Conservation (phyloP, 2,797 vertebrate genomes). For the Sebastes reedi region DNA sequence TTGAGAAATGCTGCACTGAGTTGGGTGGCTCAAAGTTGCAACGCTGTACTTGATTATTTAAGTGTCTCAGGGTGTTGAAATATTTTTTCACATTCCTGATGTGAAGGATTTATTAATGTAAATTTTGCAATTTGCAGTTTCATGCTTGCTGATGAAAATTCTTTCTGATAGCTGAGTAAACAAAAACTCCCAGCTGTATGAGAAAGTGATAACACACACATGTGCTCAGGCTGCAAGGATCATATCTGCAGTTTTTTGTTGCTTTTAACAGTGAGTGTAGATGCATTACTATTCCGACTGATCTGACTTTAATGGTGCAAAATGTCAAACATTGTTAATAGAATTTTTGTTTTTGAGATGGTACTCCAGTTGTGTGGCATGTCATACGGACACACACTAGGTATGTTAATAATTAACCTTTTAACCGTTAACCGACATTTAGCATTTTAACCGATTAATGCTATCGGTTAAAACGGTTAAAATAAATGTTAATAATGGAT, state of each 20-base stretch:
- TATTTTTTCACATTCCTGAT: conserved; percentile 12
- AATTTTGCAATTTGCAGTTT: conserved; percentile 30
- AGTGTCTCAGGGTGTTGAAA: conserved; percentile 1
- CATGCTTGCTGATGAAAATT: background rate
- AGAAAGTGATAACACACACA: conserved; percentile 50
- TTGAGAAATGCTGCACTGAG: conserved; percentile 14
- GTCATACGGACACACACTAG: background rate
- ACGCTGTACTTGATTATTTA: background rate
- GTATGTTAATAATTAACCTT: too few species aligned
- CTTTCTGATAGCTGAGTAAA: conserved; percentile 34
- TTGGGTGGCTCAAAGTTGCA: background rate
- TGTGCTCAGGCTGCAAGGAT: background rate
- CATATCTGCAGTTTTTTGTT: background rate
- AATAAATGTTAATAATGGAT: too few species aligned
- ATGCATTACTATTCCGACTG: background rate
- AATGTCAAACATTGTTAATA: background rate
- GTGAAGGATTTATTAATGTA: conserved; percentile 23
- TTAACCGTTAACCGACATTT: too few species aligned
- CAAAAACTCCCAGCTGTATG: conserved; percentile 17
- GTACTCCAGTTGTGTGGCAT: background rate
- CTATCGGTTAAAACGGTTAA: too few species aligned
- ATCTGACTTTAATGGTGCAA: background rate
- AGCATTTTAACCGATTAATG: too few species aligned
- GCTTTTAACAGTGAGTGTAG: background rate
- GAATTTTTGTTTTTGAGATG: background rate